A percentile compares a stretch with the other conserved stretches of the same genome.
Conservation (phyloP, 2,888 invertebrate genomes). For the Cosmia pyralina region DNA sequence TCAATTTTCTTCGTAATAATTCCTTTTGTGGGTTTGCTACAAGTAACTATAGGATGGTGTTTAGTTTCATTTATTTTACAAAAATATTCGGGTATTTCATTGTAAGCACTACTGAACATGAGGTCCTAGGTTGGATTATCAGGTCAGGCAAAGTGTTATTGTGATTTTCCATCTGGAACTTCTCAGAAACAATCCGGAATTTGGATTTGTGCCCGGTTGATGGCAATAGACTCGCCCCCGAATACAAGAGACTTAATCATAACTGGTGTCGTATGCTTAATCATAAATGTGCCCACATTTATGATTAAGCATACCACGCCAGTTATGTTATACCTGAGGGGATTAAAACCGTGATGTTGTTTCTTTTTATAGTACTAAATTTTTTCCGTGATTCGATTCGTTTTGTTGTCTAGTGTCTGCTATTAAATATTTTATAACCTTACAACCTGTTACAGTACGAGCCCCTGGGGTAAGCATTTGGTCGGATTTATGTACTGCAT, state of each 20-base stretch:
- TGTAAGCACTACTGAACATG: slow-evolving; percentile 12
- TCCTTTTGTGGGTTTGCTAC: slow-evolving; percentile 35
- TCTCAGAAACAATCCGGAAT: not conserved
- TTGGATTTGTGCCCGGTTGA: too few species aligned
- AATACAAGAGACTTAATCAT: too few species aligned
- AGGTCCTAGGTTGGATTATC: not conserved
- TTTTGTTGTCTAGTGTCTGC: slow-evolving; percentile 78
- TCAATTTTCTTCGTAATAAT: slow-evolving; percentile 57
- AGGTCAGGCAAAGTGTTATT: not conserved
- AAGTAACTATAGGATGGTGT: slow-evolving; percentile 21
- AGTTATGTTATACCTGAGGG: too few species aligned
- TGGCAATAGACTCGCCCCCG: too few species aligned
- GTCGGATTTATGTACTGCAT: slow-evolving; percentile 73
- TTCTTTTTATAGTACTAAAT: slow-evolving; percentile 59
- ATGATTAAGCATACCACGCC: too few species aligned
- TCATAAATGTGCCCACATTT: too few species aligned
- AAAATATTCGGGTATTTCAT: slow-evolving; percentile 32
- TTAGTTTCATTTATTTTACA: slow-evolving; percentile 35
- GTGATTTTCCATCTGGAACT: not conserved
- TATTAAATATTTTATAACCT: slow-evolving; percentile 84
- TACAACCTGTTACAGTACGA: slow-evolving; percentile 78
- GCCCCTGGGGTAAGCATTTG: slow-evolving; percentile 69
- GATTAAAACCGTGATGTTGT: too few species aligned
- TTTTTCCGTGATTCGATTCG: slow-evolving; percentile 63
- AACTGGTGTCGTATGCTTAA: not conserved